Evolutionary conservation across 1,140 invertebrate species (phyloP).

Genomic region (Cryptotermes secundus): DNA sequence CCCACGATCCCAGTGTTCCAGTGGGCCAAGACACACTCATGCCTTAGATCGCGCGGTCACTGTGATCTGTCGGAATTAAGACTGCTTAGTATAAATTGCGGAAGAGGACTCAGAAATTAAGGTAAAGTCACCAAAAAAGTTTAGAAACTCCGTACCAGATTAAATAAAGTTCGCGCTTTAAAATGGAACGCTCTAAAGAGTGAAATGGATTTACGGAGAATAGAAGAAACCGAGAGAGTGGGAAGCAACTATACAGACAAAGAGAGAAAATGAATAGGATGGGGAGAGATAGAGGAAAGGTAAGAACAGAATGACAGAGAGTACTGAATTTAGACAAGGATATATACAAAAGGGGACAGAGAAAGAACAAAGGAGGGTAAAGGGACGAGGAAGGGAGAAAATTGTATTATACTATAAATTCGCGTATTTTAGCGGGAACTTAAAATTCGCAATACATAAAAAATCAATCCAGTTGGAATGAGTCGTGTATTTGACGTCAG

Average conservation of each 20-base stretch:
- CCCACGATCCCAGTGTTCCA: too few species aligned
- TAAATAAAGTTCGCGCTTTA: not conserved
- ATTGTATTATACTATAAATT: slow-evolving; percentile 27
- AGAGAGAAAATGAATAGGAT: not conserved
- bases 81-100: not conserved
- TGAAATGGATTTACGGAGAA: not conserved
- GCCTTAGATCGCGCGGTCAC: too few species aligned
- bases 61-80: too few species aligned
- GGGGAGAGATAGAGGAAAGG: slow-evolving; percentile 32
- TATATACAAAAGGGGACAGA: slow-evolving; percentile 36
- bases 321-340: slow-evolving; percentile 35
- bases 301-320: slow-evolving; percentile 27
- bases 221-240: not conserved
- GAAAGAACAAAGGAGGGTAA: slow-evolving; percentile 37
- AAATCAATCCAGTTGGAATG: slow-evolving; percentile 15
- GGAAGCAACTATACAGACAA: not conserved
- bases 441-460: slow-evolving; percentile 6
- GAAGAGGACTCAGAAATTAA: not conserved
- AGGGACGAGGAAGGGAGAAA: slow-evolving; percentile 20
- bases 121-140: not conserved
- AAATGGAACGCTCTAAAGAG: not conserved
- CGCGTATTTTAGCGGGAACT: slow-evolving; percentile 23
- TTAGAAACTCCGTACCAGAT: not conserved
- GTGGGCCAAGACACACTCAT: too few species aligned
- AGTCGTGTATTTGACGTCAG: not conserved